Percentiles rank a stretch among this genome's conserved stretches.
Conservation (phyloP, 2,797 vertebrate species). For the Helicolenus hilgendorfi region DNA sequence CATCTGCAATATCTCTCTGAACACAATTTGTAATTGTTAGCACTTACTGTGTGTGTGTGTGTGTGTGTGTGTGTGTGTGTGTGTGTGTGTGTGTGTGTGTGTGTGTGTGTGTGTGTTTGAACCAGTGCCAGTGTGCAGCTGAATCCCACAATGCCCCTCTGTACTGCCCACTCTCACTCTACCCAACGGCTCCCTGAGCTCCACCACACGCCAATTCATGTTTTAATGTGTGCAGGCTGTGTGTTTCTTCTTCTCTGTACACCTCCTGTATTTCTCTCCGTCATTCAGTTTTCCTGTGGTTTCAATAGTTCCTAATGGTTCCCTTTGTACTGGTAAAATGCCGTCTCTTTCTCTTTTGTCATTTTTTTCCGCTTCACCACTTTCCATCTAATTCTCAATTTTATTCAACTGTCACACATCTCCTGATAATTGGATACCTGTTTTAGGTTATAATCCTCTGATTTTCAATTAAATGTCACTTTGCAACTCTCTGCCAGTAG, state of each 20-base stretch:
- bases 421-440: neutral
- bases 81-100: neutral
- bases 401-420: neutral
- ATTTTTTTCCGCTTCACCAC: neutral
- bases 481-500: neutral
- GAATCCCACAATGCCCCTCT: constrained; percentile 85
- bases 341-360: neutral
- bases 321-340: neutral
- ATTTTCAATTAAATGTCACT: neutral
- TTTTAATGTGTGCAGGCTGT: constrained; percentile 13
- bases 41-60: neutral
- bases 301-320: neutral
- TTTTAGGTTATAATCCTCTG: neutral
- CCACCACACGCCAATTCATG: constrained; percentile 77
- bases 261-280: neutral
- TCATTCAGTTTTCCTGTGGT: neutral
- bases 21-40: constrained; percentile 26
- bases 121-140: constrained; percentile 79
- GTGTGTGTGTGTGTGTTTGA: constrained; percentile 59
- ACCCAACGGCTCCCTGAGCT: constrained; percentile 52
- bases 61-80: constrained; percentile 10
- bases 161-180: constrained; percentile 60
- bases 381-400: neutral
- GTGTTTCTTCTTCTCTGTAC: constrained; percentile 15
- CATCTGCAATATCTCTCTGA: constrained; percentile 2